Evolutionary conservation across 1,140 invertebrate species (phyloP), one percentile per base, ranked within the genome.

Genomic region (Portunus trituberculatus): DNA sequence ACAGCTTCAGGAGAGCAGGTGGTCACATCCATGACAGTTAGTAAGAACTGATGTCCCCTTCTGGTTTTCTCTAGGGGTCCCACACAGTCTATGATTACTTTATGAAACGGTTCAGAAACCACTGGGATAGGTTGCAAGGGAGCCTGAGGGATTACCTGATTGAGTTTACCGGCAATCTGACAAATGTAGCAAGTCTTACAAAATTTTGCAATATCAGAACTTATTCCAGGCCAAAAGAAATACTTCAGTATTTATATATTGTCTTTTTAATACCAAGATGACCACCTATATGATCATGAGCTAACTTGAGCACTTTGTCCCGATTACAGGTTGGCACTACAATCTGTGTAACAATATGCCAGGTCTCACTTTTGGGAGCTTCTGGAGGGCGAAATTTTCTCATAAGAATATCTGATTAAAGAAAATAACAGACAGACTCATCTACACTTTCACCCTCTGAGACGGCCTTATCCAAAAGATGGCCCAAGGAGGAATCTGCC

Each of bases 251-350:
- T 31, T 45, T 93, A 46, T 86, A 16, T 46, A 16, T 14, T 45
- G 92, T 93, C 82, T 93, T 93, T 48, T 86, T 93, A 28, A 93
- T 39, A 12, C 82, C 92, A 12, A 83, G 46, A 48, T 93, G 92
- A 10, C 92, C 76, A n/a, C 92, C 92, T 3, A 84, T 83, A n/a
- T n/a, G n/a, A n/a, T n/a, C n/a, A n/a, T n/a, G n/a, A n/a, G n/a
- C n/a, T n/a, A n/a, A n/a, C n/a, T n/a, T 93, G 6, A 59, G n/a
- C 7, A 93, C 28, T 20, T 84, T 67, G 6, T 92, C 29, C 12
- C 67, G 12, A 76, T 92, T 76, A 82, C 59, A 92, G 12, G 14
- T 0, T 16, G 91, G 67, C 16, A 76, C 16, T 20, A 92, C 39
- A 29, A 91, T 12, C 39, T 91, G 4, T 46, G 0, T 0, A 12